These are phyloP conservation scores for Tetropium fuscum DNA, from an alignment of 2,888 invertebrate genomes.

Conservation along the genomic window DNA sequence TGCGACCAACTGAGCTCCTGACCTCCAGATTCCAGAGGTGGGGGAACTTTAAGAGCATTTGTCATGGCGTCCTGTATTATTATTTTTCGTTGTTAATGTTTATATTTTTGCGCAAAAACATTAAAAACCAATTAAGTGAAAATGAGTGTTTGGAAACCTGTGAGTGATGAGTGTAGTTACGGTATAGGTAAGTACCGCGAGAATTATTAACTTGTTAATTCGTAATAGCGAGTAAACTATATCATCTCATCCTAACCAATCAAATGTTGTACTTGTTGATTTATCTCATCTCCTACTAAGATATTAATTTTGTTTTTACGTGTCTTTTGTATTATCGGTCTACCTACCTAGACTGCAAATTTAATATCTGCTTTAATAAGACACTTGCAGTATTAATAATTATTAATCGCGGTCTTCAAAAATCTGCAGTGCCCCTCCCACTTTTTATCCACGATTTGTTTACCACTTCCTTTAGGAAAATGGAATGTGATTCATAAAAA, in stretches of 20 bases:
- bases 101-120: constrained; percentile 28
- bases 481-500: constrained; percentile 35
- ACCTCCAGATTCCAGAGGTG: no score
- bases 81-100: constrained; percentile 30
- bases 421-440: constrained; percentile 55
- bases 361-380: no score
- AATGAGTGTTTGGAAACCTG: constrained; percentile 80
- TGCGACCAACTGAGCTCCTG: no score
- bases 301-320: neutral
- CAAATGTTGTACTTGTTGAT: constrained; percentile 31
- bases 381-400: neutral
- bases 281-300: constrained; percentile 21
- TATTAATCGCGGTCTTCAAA: constrained; percentile 2
- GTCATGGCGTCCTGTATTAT: constrained; percentile 41
- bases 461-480: constrained; percentile 51
- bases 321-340: no score
- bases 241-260: constrained; percentile 31
- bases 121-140: constrained; percentile 49
- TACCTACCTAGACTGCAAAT: no score
- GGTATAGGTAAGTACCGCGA: constrained; percentile 75
- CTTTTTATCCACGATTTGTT: constrained; percentile 50
- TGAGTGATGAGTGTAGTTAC: constrained; percentile 77
- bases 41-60: neutral
- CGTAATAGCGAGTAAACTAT: constrained; percentile 5
- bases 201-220: neutral